Conservation (phyloP, 2,888 invertebrate genomes). For the Lithophane leautieri region DNA sequence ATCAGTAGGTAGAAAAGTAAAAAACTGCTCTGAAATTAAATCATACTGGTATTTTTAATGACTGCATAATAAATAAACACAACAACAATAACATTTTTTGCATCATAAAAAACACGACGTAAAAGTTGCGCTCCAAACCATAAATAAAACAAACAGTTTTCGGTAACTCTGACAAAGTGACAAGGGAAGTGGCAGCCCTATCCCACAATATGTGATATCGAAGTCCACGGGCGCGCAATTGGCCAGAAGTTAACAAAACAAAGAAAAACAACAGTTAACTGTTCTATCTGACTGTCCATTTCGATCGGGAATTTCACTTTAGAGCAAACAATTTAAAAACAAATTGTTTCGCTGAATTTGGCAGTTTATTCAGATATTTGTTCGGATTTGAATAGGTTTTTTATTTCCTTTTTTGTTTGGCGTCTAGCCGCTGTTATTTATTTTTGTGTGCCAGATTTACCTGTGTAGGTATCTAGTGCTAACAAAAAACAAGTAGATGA, state of each 20-base stretch:
- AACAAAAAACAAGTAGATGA: background rate
- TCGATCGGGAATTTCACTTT: slow-evolving; percentile 55
- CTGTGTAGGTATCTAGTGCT: background rate
- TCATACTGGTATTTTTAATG: background rate
- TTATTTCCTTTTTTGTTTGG: background rate
- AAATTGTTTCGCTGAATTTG: slow-evolving; percentile 29
- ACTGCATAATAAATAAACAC: background rate
- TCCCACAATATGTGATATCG: slow-evolving; percentile 35
- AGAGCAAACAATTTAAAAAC: slow-evolving; percentile 47
- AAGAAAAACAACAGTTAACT: slow-evolving; percentile 45
- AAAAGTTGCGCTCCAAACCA: background rate
- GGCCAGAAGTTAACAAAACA: slow-evolving; percentile 50
- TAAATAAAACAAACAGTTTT: slow-evolving; percentile 8
- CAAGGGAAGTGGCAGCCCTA: slow-evolving; percentile 48
- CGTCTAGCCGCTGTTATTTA: background rate
- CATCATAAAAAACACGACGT: background rate
- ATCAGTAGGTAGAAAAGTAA: no score
- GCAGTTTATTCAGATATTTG: slow-evolving; percentile 36
- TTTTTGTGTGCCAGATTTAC: slow-evolving; percentile 12
- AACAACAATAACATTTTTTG: no score
- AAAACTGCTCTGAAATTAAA: background rate
- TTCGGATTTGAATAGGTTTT: slow-evolving; percentile 1
- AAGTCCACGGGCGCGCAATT: slow-evolving; percentile 32
- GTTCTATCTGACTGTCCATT: slow-evolving; percentile 52
- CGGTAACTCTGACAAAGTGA: slow-evolving; percentile 7